These are phyloP conservation scores for Leucophenga varia DNA, from an alignment of 1,140 invertebrate genomes.

Conservation along the genomic window DNA sequence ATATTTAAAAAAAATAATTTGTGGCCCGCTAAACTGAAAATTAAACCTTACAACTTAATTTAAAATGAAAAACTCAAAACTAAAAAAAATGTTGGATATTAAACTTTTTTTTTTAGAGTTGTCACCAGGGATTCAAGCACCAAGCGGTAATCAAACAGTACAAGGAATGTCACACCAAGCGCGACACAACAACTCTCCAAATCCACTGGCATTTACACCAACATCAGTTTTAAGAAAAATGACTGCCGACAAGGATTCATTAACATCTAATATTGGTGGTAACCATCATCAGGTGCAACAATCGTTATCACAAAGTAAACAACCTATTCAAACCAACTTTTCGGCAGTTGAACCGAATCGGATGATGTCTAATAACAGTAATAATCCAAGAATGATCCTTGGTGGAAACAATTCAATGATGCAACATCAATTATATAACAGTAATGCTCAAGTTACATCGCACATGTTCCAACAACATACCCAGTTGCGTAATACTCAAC, in stretches of 20 bases:
- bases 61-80: too few relatives aligned
- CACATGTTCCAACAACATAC: conserved; percentile 25
- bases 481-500: conserved; percentile 23
- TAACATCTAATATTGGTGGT: conserved; percentile 7
- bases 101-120: conserved; percentile 24
- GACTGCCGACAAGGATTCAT: conserved; percentile 80
- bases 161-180: conserved; percentile 9
- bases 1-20: too few relatives aligned
- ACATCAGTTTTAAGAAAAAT: conserved; percentile 90
- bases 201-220: conserved; percentile 82
- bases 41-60: too few relatives aligned
- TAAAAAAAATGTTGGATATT: too few relatives aligned
- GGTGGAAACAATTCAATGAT: conserved; percentile 33
- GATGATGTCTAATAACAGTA: too few relatives aligned
- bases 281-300: conserved; percentile 49
- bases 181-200: conserved; percentile 58
- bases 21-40: too few relatives aligned
- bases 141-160: conserved; percentile 1
- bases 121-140: conserved; percentile 1
- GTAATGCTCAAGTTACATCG: conserved; percentile 22
- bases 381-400: conserved; percentile 49
- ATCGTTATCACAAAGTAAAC: conserved; percentile 56
- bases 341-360: conserved; percentile 13
- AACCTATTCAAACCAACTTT: conserved; percentile 28
- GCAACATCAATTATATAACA: conserved; percentile 16